phyloP scores from a whole-genome alignment of 2,113 vertebrate genomes.

The Myxocyprinus asiaticus region DNA sequence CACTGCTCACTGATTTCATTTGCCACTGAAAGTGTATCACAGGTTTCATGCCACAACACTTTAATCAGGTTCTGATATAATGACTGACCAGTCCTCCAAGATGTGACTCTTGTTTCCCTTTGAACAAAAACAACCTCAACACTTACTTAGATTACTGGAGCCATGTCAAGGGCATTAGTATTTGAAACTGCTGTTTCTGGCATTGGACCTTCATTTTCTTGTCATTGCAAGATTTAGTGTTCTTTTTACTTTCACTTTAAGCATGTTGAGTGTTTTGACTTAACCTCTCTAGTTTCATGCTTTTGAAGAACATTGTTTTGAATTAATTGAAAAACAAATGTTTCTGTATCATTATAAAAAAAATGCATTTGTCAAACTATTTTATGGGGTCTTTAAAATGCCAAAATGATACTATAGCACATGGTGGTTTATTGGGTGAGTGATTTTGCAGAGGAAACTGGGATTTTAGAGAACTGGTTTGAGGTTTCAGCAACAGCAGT shows the following conservation, averaged over 20 bases:
- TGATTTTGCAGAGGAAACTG: background rate
- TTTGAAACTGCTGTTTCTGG: background rate
- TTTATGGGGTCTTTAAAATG: too few species aligned
- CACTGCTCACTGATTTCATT: too few species aligned
- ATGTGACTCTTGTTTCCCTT: background rate
- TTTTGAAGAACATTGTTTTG: too few species aligned
- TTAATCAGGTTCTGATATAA: conserved; percentile 45
- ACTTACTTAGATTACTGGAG: background rate
- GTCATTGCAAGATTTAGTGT: background rate
- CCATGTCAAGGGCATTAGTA: background rate
- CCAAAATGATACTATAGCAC: background rate
- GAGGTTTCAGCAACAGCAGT: background rate
- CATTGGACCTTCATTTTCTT: conserved; percentile 6
- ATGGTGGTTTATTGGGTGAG: background rate
- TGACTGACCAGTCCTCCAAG: conserved; percentile 23
- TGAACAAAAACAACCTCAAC: conserved; percentile 12
- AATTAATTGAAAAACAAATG: too few species aligned
- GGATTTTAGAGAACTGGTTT: background rate
- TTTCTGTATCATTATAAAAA: too few species aligned
- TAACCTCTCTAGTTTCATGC: too few species aligned
- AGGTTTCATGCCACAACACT: conserved; percentile 14
- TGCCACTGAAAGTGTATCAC: too few species aligned
- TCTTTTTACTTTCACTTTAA: background rate
- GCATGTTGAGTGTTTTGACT: background rate
- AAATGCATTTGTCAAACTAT: too few species aligned